A percentile compares a stretch with the other conserved stretches of the same genome.
Evolutionary conservation across 2,888 invertebrate genomes (phyloP).

Genomic region (Lobophora halterata): DNA sequence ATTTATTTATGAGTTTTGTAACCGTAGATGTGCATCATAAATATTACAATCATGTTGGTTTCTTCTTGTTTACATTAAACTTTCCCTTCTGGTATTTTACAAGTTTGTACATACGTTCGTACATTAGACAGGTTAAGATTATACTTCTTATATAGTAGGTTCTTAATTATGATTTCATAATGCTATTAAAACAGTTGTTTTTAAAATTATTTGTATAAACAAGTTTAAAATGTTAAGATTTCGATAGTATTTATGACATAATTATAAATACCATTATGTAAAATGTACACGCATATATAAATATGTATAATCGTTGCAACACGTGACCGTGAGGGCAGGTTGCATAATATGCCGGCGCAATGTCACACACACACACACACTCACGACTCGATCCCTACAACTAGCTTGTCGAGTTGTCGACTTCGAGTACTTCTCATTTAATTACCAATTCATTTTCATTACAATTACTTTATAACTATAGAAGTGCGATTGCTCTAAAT

Average conservation of each 20-base stretch:
- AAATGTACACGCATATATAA: conserved; percentile 7
- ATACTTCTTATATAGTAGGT: too few species aligned
- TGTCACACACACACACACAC: conserved; percentile 48
- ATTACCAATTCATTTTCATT: too few species aligned
- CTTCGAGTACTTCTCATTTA: conserved; percentile 3
- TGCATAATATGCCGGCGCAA: conserved; percentile 58
- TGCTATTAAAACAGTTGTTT: too few species aligned
- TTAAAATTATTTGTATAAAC: too few species aligned
- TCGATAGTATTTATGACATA: too few species aligned
- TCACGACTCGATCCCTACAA: conserved; percentile 26
- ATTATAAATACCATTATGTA: too few species aligned
- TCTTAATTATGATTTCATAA: too few species aligned
- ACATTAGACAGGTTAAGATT: background rate
- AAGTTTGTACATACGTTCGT: too few species aligned
- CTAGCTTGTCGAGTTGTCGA: conserved; percentile 12
- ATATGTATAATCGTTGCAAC: conserved; percentile 28
- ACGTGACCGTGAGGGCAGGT: conserved; percentile 51
- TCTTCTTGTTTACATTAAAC: conserved; percentile 27
- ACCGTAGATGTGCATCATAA: conserved; percentile 39
- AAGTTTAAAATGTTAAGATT: too few species aligned
- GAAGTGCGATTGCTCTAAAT: too few species aligned
- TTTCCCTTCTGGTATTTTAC: conserved; percentile 25
- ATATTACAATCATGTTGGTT: conserved; percentile 30
- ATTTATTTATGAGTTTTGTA: conserved; percentile 50
- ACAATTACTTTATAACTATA: too few species aligned